phyloP scores from a whole-genome alignment of 30 jellyfish, hydroid and myxozoan species.

The Aurelia sp. region DNA sequence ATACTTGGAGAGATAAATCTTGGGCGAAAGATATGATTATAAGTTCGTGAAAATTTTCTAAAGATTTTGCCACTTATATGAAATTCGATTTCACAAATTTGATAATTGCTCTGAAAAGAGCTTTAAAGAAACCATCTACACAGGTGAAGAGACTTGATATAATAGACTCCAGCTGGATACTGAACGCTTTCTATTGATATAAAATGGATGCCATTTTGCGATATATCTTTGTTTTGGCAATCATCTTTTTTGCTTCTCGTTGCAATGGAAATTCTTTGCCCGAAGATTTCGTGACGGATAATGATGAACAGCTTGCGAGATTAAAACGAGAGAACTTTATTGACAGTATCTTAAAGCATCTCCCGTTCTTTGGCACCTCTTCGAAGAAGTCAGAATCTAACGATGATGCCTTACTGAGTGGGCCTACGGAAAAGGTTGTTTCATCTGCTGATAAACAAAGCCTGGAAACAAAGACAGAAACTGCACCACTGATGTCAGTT shows the following conservation, averaged over 20 bases:
- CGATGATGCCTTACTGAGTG: not conserved
- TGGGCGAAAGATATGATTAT: too few species aligned
- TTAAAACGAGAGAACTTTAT: conserved; percentile 67
- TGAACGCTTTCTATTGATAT: too few species aligned
- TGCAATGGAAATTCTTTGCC: conserved; percentile 55
- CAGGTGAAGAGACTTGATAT: too few species aligned
- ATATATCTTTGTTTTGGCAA: not conserved
- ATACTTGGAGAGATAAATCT: too few species aligned
- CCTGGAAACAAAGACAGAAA: not conserved
- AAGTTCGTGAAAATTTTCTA: too few species aligned
- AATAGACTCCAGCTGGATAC: too few species aligned
- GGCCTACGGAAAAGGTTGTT: not conserved
- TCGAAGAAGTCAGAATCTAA: not conserved
- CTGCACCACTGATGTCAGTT: conserved; percentile 8
- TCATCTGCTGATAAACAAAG: not conserved
- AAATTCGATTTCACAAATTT: too few species aligned
- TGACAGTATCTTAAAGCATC: conserved; percentile 60
- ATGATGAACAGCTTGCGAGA: conserved; percentile 71
- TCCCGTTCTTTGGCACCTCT: conserved; percentile 35
- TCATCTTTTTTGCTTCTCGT: not conserved
- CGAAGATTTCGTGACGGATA: conserved; percentile 81
- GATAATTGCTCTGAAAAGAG: too few species aligned
- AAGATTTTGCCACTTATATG: too few species aligned
- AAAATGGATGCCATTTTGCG: not conserved
- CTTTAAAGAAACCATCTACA: too few species aligned